These are phyloP conservation scores for Abrostola tripartita DNA, from an alignment of 2,888 invertebrate genomes.

Conservation along the genomic window DNA sequence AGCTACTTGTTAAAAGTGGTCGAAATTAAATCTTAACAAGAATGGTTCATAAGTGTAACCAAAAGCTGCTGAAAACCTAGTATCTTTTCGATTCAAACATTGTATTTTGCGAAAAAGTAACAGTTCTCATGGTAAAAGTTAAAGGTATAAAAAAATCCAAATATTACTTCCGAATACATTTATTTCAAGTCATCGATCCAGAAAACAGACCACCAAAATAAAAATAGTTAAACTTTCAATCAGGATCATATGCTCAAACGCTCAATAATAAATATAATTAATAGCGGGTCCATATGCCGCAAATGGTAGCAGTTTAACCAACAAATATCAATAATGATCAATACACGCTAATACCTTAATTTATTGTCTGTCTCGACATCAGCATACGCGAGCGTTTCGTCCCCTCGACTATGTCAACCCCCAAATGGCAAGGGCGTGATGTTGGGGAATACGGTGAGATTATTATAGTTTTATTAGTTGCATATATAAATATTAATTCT, in stretches of 20 bases:
- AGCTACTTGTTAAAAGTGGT: no score
- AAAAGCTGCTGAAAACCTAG: no score
- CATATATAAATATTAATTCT: conserved; percentile 63
- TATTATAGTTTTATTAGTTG: conserved; percentile 71
- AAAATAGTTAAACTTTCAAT: not conserved
- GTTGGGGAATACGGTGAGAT: conserved; percentile 69
- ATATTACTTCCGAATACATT: no score
- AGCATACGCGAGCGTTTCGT: conserved; percentile 64
- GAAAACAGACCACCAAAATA: no score
- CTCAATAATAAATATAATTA: conserved; percentile 28
- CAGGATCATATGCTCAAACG: not conserved
- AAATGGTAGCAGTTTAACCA: conserved; percentile 53
- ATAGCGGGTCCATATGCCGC: conserved; percentile 51
- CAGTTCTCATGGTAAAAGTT: no score
- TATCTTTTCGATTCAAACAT: no score
- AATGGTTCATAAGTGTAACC: no score
- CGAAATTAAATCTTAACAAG: no score
- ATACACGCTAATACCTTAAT: conserved; percentile 78
- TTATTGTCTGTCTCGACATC: conserved; percentile 77
- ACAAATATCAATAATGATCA: conserved; percentile 71
- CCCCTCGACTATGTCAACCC: conserved; percentile 51
- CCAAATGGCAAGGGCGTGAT: conserved; percentile 79
- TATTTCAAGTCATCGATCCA: no score
- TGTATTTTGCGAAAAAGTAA: no score
- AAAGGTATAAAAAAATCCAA: no score